Base-by-base conservation (phyloP, 2,888 invertebrate genomes). In the Beris chalybata region DNA sequence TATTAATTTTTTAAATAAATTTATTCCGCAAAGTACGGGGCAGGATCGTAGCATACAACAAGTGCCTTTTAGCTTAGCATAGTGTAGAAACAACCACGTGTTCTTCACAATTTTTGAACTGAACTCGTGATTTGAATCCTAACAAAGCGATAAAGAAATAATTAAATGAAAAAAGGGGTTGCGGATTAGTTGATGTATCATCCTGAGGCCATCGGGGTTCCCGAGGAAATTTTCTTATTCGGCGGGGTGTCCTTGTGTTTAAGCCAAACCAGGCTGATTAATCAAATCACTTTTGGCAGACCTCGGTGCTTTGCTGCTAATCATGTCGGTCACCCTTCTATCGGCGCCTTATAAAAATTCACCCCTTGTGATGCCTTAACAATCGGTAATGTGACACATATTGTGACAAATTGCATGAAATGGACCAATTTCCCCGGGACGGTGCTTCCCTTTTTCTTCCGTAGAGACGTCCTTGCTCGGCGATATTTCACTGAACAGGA, bases 301-400 rank as follows among this genome's bases (percentile, higher is more conserved):
- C 52, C 61, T 52, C 53, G 29, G 32, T 56, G 45, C 48, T 50
- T 30, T 54, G 56, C 56, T 12, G 61, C n/a, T 70, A 66, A 68
- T 70, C 70, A 66, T 56, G 61, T 65, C 66, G 66, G 70, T 70
- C 65, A 65, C 70, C 68, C 68, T 65, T 29, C 44, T 48, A 15
- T 6, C 44, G n/a, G 12, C 31, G 43, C 32, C 63, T 64, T 63
- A 69, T 59, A 64, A 63, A 67, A 65, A 70, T 67, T 67, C 68
- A 69, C 67, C 67, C 66, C 70, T 43, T 50, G 50, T 65, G 54
- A 54, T 56, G 48, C 64, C 55, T 54, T 55, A 64, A 55, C 64
- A 52, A 78, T 78, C 76, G 76, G 77, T 79, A 80, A 80, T 80
- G 78, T 79, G 79, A 80, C 79, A 79, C 79, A 80, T 79, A 80